Evolutionary conservation across 2,113 vertebrate species (phyloP).

Genomic region (Xenopus borealis): DNA sequence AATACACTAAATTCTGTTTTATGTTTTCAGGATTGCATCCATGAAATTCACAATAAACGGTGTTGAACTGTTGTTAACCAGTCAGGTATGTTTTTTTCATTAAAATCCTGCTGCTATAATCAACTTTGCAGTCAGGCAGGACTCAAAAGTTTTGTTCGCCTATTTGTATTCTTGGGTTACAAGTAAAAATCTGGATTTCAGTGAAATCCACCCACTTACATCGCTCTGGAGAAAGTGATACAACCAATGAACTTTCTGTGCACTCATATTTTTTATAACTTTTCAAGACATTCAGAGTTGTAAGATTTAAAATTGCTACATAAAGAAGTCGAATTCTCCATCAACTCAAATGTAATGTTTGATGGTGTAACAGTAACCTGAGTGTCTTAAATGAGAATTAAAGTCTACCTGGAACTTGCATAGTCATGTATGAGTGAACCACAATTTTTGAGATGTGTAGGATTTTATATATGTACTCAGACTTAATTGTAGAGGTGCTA

Average conservation of each 20-base stretch:
- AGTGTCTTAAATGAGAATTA: background rate
- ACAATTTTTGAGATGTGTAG: no score
- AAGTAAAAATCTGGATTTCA: slow-evolving; percentile 36
- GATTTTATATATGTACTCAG: no score
- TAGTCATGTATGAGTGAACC: no score
- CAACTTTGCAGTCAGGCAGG: background rate
- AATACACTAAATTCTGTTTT: background rate
- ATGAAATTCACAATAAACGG: slow-evolving; percentile 6
- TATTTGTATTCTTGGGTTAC: slow-evolving; percentile 26
- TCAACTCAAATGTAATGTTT: background rate
- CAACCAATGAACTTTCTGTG: slow-evolving; percentile 18
- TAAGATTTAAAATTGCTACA: slow-evolving; percentile 5
- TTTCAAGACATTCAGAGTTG: slow-evolving; percentile 31
- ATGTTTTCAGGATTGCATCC: background rate
- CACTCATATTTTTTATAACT: slow-evolving; percentile 22
- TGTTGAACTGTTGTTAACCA: background rate
- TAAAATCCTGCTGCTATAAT: slow-evolving; percentile 22
- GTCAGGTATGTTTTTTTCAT: slow-evolving; percentile 24
- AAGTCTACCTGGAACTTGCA: no score
- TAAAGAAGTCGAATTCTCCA: background rate
- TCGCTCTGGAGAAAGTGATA: slow-evolving; percentile 29
- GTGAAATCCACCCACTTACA: slow-evolving; percentile 38
- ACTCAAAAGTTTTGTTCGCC: slow-evolving; percentile 5
- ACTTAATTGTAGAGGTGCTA: no score
- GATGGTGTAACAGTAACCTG: background rate